Conservation (phyloP, 2,888 invertebrate species). For the Scaptomyza cyrtandrae region DNA sequence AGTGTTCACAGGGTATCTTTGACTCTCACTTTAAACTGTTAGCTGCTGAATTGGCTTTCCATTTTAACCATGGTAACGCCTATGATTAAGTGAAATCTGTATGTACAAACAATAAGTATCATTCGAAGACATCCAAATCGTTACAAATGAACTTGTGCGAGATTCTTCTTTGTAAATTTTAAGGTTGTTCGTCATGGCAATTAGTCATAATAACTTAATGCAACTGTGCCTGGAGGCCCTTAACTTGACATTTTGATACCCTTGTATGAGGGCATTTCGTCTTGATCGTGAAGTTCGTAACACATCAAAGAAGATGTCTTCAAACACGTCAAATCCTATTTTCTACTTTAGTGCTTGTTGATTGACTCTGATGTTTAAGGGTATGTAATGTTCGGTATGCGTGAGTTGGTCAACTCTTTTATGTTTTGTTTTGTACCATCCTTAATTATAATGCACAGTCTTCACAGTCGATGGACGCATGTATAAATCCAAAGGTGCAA, state of each 20-base stretch:
- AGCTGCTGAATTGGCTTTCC: background rate
- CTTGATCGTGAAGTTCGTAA: too few relatives aligned
- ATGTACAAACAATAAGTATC: background rate
- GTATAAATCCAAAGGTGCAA: slow-evolving; percentile 29
- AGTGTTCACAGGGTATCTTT: slow-evolving; percentile 7
- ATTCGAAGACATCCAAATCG: slow-evolving; percentile 1
- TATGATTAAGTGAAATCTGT: slow-evolving; percentile 27
- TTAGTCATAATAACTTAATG: slow-evolving; percentile 68
- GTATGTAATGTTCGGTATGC: background rate
- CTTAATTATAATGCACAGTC: slow-evolving; percentile 9
- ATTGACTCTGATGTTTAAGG: background rate
- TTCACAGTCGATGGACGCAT: slow-evolving; percentile 28
- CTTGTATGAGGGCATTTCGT: background rate
- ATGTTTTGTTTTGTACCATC: background rate
- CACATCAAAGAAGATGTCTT: background rate
- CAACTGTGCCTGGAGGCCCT: slow-evolving; percentile 44
- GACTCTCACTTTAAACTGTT: background rate
- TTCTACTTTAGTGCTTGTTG: too few relatives aligned
- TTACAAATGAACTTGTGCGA: background rate
- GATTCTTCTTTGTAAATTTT: slow-evolving; percentile 19
- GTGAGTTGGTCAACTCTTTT: too few relatives aligned
- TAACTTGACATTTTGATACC: slow-evolving; percentile 46
- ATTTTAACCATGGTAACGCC: background rate
- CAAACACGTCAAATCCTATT: too few relatives aligned
- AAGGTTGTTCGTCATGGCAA: slow-evolving; percentile 46